These are phyloP conservation scores for Drosophila siamana DNA, from an alignment of 2,888 invertebrate species.

Conservation along the genomic window DNA sequence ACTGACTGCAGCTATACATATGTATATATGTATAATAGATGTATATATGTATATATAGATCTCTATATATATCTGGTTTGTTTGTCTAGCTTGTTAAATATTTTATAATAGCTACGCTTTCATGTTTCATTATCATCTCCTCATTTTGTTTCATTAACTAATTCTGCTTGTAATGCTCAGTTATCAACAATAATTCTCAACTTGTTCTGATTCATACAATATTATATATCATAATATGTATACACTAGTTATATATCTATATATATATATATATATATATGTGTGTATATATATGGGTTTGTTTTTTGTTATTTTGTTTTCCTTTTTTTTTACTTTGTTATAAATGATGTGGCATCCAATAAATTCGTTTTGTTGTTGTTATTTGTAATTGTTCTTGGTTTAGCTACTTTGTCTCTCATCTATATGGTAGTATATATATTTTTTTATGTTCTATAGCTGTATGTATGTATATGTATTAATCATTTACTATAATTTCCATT, in stretches of 20 bases:
- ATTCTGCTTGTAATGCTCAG: slow-evolving; percentile 71
- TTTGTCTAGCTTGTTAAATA: slow-evolving; percentile 67
- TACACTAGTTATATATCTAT: slow-evolving; percentile 29
- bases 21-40: slow-evolving; percentile 56
- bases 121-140: slow-evolving; percentile 3
- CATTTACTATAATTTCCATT: slow-evolving; percentile 36
- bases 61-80: slow-evolving; percentile 40
- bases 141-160: slow-evolving; percentile 57
- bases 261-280: slow-evolving; percentile 45
- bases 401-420: slow-evolving; percentile 68
- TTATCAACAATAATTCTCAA: slow-evolving; percentile 78
- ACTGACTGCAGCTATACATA: slow-evolving; percentile 68
- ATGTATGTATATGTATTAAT: slow-evolving; percentile 43
- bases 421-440: slow-evolving; percentile 44
- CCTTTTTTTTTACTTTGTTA: slow-evolving; percentile 55
- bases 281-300: slow-evolving; percentile 61
- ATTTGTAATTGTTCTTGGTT: slow-evolving; percentile 82
- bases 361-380: slow-evolving; percentile 85
- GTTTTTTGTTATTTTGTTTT: slow-evolving; percentile 32
- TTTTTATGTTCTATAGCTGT: slow-evolving; percentile 23
- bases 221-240: slow-evolving; percentile 53
- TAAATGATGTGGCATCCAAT: slow-evolving; percentile 86
- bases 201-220: slow-evolving; percentile 50
- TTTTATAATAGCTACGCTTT: slow-evolving; percentile 65
- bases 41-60: slow-evolving; percentile 44